A percentile compares a stretch with the other conserved stretches of the same genome.
Conservation (phyloP, 2,113 vertebrate genomes). For the Picathartes gymnocephalus region DNA sequence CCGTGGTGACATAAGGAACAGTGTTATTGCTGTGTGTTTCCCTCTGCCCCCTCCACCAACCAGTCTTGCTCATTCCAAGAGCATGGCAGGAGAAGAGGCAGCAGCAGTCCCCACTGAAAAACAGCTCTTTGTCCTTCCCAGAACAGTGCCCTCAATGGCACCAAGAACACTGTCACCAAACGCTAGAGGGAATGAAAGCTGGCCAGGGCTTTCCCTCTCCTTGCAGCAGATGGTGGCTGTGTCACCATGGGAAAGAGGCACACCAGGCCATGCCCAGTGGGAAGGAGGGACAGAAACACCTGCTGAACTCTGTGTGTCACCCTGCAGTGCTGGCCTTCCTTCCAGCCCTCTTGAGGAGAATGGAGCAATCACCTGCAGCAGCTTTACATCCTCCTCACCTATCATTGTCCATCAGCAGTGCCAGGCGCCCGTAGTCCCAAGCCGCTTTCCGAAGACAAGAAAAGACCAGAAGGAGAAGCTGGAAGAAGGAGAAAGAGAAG, state of each 20-base stretch:
- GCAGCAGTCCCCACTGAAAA: accelerated
- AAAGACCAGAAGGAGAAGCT: slow-evolving; percentile 89
- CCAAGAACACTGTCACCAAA: not conserved
- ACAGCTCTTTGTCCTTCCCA: not conserved
- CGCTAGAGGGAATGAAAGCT: not conserved
- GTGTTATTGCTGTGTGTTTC: not conserved
- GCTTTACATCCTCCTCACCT: slow-evolving; percentile 73
- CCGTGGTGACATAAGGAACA: not conserved
- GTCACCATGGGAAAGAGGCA: not conserved
- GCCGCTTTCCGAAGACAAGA: slow-evolving; percentile 96
- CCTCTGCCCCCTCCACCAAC: not conserved
- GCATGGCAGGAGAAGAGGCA: not conserved
- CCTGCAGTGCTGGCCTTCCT: accelerated
- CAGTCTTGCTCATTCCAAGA: not conserved
- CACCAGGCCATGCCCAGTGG: not conserved
- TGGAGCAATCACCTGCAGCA: not conserved
- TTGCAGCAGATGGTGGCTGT: not conserved
- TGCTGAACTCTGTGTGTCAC: not conserved
- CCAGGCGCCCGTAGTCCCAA: slow-evolving; percentile 95
- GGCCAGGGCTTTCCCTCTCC: not conserved
- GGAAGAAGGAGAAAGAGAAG: not conserved
- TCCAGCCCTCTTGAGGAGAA: not conserved
- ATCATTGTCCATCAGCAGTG: slow-evolving; percentile 92
- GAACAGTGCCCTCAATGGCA: not conserved
- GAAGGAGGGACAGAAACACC: not conserved